A percentile compares a stretch with the other conserved stretches of the same genome.
Evolutionary conservation across 1,140 invertebrate species (phyloP).

Genomic region (Eriosoma lanigerum): DNA sequence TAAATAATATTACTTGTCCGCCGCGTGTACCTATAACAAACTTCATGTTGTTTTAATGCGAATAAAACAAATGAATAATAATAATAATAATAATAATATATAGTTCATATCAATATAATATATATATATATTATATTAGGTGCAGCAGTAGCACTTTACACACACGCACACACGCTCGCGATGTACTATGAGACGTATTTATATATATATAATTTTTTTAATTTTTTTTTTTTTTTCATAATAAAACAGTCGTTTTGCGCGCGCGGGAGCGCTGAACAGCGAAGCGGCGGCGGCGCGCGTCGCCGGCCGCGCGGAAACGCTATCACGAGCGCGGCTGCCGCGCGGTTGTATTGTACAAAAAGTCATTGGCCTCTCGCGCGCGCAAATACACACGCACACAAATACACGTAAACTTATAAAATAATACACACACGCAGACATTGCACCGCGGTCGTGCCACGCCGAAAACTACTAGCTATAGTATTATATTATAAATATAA

Average conservation of each 20-base stretch:
- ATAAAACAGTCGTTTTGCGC: background rate
- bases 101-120: no score
- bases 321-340: background rate
- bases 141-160: no score
- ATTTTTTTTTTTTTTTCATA: background rate
- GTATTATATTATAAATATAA: no score
- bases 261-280: no score
- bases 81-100: no score
- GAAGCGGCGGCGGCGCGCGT: background rate
- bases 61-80: no score
- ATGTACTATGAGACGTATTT: background rate
- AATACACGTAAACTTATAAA: no score
- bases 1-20: no score
- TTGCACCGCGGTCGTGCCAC: background rate
- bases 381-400: slow-evolving; percentile 1
- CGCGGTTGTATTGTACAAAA: background rate
- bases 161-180: background rate
- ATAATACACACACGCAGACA: background rate
- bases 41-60: no score
- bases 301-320: slow-evolving; percentile 36
- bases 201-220: background rate
- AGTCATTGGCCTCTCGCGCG: slow-evolving; percentile 35
- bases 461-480: background rate
- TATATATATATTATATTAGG: no score
- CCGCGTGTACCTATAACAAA: no score